These are phyloP conservation scores for Cryptotis parvus DNA, from an alignment of 2,113 vertebrate species.

Conservation along the genomic window DNA sequence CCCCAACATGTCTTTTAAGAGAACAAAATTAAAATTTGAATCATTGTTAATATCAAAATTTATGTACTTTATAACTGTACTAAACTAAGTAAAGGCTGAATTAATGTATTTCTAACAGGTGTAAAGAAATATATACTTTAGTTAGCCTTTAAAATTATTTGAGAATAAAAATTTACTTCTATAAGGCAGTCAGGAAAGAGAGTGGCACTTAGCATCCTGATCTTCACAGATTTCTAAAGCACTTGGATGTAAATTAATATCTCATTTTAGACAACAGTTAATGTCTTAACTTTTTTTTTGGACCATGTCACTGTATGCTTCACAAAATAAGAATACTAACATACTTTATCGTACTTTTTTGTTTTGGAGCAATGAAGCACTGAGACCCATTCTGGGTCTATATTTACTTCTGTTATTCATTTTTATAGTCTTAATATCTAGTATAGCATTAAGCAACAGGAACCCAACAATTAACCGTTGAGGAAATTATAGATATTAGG, in stretches of 20 bases:
- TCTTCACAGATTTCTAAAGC: neutral
- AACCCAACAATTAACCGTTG: neutral
- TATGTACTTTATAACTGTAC: neutral
- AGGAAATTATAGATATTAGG: slow-evolving; percentile 8
- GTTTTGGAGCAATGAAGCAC: slow-evolving; percentile 1
- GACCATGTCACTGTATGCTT: neutral
- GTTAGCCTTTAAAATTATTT: neutral
- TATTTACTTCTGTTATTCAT: slow-evolving; percentile 4
- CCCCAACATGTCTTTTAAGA: neutral
- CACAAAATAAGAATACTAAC: neutral
- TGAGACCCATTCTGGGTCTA: neutral
- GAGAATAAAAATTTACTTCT: slow-evolving; percentile 22
- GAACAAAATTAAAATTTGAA: neutral
- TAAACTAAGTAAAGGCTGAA: neutral
- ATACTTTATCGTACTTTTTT: neutral
- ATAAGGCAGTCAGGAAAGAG: neutral
- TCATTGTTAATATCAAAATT: neutral
- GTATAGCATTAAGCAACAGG: neutral
- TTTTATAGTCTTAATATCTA: neutral
- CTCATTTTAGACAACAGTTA: neutral
- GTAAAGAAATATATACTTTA: neutral
- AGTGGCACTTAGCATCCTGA: neutral
- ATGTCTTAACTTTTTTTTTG: slow-evolving; percentile 17
- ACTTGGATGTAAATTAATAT: neutral
- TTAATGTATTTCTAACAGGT: neutral